Evolutionary conservation across 2,113 vertebrate genomes (phyloP).

Genomic region (Aptenodytes forsteri): DNA sequence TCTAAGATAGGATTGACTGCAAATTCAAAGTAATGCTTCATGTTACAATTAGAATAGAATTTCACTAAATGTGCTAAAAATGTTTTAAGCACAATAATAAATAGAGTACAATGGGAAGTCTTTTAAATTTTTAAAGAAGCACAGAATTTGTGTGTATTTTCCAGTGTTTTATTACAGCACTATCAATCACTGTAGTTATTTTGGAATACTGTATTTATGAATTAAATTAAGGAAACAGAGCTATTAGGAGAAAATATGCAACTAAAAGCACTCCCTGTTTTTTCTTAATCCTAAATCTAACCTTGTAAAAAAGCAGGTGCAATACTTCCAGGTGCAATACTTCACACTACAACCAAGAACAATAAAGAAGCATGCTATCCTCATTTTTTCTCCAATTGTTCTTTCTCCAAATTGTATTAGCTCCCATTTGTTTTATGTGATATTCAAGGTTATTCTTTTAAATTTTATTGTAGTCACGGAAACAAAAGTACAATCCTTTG

Average conservation of each 20-base stretch:
- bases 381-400: neutral
- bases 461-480: conserved; percentile 6
- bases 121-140: conserved; percentile 49
- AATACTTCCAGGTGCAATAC: conserved; percentile 57
- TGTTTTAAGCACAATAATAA: conserved; percentile 22
- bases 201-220: conserved; percentile 64
- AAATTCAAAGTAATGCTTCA: neutral
- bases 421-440: neutral
- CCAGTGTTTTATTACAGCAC: conserved; percentile 58
- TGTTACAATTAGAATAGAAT: neutral
- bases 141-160: conserved; percentile 45
- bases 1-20: neutral
- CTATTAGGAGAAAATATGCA: conserved; percentile 45
- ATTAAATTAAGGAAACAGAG: conserved; percentile 62
- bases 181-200: conserved; percentile 56
- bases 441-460: conserved; percentile 10
- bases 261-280: neutral
- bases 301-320: conserved; percentile 61
- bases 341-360: conserved; percentile 37
- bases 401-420: neutral
- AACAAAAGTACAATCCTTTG: conserved; percentile 39
- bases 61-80: neutral
- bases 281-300: conserved; percentile 39
- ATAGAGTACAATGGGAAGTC: conserved; percentile 29
- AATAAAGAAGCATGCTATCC: conserved; percentile 12